Conservation (phyloP, 2,797 vertebrate genomes). For the Phataginus tricuspis region DNA sequence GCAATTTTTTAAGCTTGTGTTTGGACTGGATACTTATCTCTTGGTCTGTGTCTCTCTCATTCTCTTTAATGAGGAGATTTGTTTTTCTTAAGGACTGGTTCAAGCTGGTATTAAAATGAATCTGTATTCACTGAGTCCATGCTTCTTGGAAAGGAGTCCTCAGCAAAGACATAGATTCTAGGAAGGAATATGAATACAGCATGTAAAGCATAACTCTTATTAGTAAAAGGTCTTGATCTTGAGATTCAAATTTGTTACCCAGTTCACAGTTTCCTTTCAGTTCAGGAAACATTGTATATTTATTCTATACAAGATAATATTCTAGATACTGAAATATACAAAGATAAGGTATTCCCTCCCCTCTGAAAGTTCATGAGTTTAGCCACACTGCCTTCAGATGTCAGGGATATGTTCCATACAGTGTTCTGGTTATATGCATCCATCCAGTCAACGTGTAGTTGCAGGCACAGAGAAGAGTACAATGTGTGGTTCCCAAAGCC, state of each 20-base stretch:
- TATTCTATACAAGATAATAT: background rate
- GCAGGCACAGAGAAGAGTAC: background rate
- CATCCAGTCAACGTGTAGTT: background rate
- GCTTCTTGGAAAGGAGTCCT: background rate
- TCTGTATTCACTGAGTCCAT: background rate
- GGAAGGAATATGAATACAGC: background rate
- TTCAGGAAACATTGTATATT: background rate
- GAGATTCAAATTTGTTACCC: background rate
- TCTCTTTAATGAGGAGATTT: background rate
- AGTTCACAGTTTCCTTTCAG: background rate
- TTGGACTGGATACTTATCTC: background rate
- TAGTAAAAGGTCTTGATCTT: background rate
- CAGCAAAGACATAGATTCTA: background rate
- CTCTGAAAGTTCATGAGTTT: background rate
- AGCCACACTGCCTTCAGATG: background rate
- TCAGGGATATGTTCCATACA: background rate
- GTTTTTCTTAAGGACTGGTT: constrained; percentile 9
- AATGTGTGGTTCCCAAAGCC: background rate
- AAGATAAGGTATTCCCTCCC: background rate
- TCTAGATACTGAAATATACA: background rate
- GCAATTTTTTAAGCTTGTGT: background rate
- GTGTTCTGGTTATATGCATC: background rate
- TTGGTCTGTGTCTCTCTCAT: background rate
- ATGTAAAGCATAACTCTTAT: background rate
- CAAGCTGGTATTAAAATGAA: background rate